Evolutionary conservation across 2,113 vertebrate species (phyloP).

Genomic region (Brienomyrus brachyistius): DNA sequence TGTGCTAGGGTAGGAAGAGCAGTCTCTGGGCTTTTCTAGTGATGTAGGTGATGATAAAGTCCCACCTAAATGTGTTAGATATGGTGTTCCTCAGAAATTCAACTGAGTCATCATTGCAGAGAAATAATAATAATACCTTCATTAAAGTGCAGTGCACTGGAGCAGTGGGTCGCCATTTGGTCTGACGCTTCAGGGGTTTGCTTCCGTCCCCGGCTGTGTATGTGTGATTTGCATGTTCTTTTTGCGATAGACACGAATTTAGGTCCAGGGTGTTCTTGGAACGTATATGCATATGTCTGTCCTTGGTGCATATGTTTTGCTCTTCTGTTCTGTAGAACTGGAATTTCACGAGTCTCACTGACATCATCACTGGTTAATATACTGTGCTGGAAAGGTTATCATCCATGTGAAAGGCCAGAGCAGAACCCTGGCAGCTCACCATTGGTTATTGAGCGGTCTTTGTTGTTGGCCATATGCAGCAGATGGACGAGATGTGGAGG

Average conservation of each 20-base stretch:
- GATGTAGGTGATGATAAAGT: not conserved
- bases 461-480: constrained; percentile 54
- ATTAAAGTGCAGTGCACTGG: not conserved
- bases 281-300: not conserved
- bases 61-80: not conserved
- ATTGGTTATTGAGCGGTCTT: not conserved
- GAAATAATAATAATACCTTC: not conserved
- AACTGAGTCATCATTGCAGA: not conserved
- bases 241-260: not conserved
- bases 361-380: not conserved
- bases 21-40: not conserved
- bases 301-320: not conserved
- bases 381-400: not conserved
- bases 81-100: not conserved
- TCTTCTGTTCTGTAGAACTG: not conserved
- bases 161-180: not conserved
- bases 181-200: not conserved
- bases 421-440: not conserved
- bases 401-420: not conserved
- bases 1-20: not conserved
- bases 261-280: not conserved
- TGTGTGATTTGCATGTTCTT: not conserved
- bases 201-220: not conserved
- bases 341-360: not conserved
- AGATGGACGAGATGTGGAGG: constrained; percentile 87